phyloP scores from a whole-genome alignment of 1,140 invertebrate genomes.

The Hermetia illucens region DNA sequence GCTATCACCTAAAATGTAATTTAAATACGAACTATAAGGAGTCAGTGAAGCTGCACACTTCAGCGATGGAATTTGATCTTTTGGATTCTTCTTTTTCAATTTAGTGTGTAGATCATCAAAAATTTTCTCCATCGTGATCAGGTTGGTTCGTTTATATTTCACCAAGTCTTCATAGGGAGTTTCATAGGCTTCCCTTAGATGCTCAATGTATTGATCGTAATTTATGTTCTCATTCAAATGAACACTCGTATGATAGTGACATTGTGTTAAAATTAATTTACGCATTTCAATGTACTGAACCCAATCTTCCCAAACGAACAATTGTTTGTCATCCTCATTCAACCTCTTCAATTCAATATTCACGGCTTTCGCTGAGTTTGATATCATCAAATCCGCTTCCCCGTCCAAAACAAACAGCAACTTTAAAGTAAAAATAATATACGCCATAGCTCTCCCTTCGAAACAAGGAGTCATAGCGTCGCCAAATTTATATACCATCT shows the following conservation, averaged over 20 bases:
- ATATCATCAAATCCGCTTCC: constrained; percentile 41
- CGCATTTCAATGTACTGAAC: constrained; percentile 44
- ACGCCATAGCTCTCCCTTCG: constrained; percentile 44
- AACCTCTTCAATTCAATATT: constrained; percentile 23
- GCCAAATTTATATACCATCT: constrained; percentile 18
- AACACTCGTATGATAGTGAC: constrained; percentile 37
- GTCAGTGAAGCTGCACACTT: constrained; percentile 5
- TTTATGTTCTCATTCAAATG: constrained; percentile 10
- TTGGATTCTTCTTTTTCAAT: constrained; percentile 10
- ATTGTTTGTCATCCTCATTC: constrained; percentile 13
- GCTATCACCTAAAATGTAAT: constrained; percentile 8
- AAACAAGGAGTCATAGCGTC: constrained; percentile 33
- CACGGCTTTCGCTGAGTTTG: constrained; percentile 33
- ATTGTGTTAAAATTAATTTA: constrained; percentile 32
- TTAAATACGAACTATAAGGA: constrained; percentile 4
- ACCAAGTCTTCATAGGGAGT: no score
- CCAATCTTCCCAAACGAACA: constrained; percentile 49
- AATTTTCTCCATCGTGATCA: no score
- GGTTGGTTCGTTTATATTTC: no score
- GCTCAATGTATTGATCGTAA: background rate
- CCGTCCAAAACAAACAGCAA: constrained; percentile 46
- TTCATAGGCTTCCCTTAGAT: no score
- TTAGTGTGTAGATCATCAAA: no score
- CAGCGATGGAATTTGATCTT: constrained; percentile 4
- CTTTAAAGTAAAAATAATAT: constrained; percentile 47